Conservation (phyloP, 2,113 vertebrate species). For the Gallinago jamesoni region DNA sequence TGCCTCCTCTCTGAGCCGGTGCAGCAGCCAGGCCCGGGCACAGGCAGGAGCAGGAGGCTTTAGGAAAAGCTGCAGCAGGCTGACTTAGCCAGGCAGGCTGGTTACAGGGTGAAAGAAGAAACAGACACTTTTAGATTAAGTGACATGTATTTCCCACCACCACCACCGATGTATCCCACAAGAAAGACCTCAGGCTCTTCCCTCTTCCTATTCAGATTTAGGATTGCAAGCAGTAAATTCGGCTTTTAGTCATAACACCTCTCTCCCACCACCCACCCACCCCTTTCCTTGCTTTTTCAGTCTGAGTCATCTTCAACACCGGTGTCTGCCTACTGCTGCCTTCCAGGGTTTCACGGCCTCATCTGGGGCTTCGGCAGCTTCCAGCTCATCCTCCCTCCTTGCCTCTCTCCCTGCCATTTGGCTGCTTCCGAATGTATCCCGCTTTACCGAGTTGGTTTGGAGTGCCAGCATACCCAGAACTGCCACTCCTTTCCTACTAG, state of each 20-base stretch:
- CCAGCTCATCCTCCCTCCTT: background rate
- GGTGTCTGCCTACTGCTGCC: slow-evolving; percentile 56
- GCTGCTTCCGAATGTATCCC: background rate
- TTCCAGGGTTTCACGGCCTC: slow-evolving; percentile 47
- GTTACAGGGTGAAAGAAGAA: background rate
- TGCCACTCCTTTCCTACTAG: background rate
- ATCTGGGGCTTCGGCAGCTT: slow-evolving; percentile 40
- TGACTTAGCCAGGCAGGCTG: background rate
- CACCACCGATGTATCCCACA: background rate
- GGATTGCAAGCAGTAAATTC: slow-evolving; percentile 57
- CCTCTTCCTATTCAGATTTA: slow-evolving; percentile 49
- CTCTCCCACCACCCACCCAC: slow-evolving; percentile 53
- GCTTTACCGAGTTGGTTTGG: background rate
- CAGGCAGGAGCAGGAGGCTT: background rate
- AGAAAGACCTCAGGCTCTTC: slow-evolving; percentile 30
- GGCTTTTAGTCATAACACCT: slow-evolving; percentile 65
- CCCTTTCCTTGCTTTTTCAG: slow-evolving; percentile 50
- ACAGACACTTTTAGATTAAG: background rate
- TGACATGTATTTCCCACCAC: background rate
- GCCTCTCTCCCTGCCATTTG: background rate
- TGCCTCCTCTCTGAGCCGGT: background rate
- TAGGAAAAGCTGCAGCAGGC: background rate
- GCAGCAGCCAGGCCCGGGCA: background rate
- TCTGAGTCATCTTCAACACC: slow-evolving; percentile 61
- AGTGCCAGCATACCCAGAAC: background rate